Conservation (phyloP, 2,113 vertebrate species). For the Pipa parva region DNA sequence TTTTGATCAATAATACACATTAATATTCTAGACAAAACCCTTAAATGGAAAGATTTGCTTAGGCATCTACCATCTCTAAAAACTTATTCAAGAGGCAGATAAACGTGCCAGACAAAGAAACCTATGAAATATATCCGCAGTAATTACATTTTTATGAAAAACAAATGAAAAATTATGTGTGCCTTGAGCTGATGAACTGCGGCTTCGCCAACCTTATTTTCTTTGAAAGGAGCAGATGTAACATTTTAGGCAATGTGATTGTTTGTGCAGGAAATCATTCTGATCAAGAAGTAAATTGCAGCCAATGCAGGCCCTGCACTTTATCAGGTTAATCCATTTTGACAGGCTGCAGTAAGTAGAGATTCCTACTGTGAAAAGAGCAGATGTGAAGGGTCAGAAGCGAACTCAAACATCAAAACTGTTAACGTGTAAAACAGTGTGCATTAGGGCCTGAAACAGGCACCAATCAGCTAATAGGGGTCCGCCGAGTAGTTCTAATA, state of each 20-base stretch:
- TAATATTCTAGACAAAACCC: not conserved
- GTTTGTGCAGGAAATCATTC: conserved; percentile 98
- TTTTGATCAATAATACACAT: not conserved
- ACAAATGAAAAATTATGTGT: conserved; percentile 58
- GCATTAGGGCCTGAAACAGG: conserved; percentile 76
- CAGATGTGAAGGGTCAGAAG: conserved; percentile 77
- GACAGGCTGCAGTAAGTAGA: conserved; percentile 83
- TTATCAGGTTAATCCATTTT: conserved; percentile 79
- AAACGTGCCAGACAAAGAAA: conserved; percentile 4
- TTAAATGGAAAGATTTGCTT: not conserved
- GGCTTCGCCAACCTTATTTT: conserved; percentile 71
- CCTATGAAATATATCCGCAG: conserved; percentile 13
- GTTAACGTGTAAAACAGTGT: conserved; percentile 85
- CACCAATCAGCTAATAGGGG: conserved; percentile 80
- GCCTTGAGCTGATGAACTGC: conserved; percentile 59
- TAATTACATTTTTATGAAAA: conserved; percentile 61
- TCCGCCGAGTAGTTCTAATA: conserved; percentile 77
- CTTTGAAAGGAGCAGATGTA: conserved; percentile 81
- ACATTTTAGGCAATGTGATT: conserved; percentile 93
- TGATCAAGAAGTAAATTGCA: conserved; percentile 89
- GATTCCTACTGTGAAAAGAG: conserved; percentile 74
- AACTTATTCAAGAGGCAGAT: not conserved
- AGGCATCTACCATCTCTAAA: not conserved
- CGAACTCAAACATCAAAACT: conserved; percentile 76
- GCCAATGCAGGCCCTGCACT: conserved; percentile 79